Evolutionary conservation across 2,888 invertebrate genomes (phyloP).

Genomic region (Oscheius sp.): DNA sequence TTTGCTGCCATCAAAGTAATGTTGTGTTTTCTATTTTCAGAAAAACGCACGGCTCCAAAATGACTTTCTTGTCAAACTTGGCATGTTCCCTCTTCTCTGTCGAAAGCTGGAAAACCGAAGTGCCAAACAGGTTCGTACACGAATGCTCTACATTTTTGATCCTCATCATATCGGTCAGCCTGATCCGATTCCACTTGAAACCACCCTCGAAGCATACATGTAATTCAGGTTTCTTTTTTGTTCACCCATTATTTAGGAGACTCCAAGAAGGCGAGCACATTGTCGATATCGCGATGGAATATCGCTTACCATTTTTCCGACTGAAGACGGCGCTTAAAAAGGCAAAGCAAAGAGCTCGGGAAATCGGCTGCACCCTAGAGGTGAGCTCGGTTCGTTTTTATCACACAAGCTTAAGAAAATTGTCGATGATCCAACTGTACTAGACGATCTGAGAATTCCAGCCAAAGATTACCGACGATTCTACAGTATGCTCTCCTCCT

Average conservation of each 20-base stretch:
- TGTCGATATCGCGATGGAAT: slow-evolving; percentile 12
- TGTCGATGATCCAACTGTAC: neutral
- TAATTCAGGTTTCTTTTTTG: neutral
- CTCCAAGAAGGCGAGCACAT: neutral
- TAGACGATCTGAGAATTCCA: neutral
- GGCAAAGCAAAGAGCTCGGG: neutral
- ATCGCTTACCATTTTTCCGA: neutral
- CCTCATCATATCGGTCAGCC: slow-evolving; percentile 21
- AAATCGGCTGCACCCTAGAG: neutral
- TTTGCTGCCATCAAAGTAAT: neutral
- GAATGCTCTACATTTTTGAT: slow-evolving; percentile 33
- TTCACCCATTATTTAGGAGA: neutral
- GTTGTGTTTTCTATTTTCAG: neutral
- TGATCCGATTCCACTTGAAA: slow-evolving; percentile 15
- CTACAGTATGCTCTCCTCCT: neutral
- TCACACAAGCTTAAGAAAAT: neutral
- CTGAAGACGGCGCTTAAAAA: neutral
- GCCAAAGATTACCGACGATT: slow-evolving; percentile 1
- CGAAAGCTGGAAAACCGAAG: slow-evolving; percentile 23
- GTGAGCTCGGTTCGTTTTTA: neutral
- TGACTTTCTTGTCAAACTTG: slow-evolving; percentile 6
- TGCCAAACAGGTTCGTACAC: slow-evolving; percentile 18
- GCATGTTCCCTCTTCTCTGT: slow-evolving; percentile 31
- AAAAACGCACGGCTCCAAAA: neutral
- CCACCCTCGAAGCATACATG: slow-evolving; percentile 7